phyloP scores from a whole-genome alignment of 2,888 invertebrate species.

The Stegophylla sp. region DNA sequence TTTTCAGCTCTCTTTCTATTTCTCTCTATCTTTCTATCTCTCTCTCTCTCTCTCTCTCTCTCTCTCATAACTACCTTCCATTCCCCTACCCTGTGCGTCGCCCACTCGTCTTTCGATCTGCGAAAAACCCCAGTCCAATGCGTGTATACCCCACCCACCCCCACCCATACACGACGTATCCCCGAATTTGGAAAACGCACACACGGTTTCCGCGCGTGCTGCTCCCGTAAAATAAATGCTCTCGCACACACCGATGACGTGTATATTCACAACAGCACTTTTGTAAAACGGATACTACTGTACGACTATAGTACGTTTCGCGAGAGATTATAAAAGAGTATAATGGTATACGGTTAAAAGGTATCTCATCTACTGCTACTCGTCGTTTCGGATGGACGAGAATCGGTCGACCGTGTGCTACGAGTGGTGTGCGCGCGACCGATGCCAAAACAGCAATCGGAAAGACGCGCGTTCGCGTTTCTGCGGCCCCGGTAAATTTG shows the following conservation, averaged over 20 bases:
- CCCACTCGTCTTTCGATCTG: neutral
- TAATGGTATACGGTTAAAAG: slow-evolving; percentile 2
- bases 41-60: neutral
- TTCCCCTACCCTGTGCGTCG: neutral
- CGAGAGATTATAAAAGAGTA: neutral
- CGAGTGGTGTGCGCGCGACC: neutral
- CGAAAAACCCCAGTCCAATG: neutral
- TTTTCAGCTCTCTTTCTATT: slow-evolving; percentile 2
- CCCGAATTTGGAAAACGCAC: too few species aligned
- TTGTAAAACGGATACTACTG: slow-evolving; percentile 31
- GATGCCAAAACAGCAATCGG: slow-evolving; percentile 56
- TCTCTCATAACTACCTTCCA: neutral
- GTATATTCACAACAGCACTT: neutral
- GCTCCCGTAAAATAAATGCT: neutral
- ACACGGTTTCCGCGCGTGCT: neutral
- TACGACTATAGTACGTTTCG: neutral
- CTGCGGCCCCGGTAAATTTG: neutral
- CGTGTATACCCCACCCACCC: neutral
- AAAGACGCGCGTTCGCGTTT: slow-evolving; percentile 35
- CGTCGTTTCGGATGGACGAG: slow-evolving; percentile 8
- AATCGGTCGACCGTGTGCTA: slow-evolving; percentile 14
- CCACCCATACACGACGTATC: neutral
- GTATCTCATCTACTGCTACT: neutral
- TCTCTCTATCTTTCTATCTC: neutral
- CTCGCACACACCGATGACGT: neutral